Conservation (phyloP, 2,113 vertebrate species). For the Balaeniceps rex region DNA sequence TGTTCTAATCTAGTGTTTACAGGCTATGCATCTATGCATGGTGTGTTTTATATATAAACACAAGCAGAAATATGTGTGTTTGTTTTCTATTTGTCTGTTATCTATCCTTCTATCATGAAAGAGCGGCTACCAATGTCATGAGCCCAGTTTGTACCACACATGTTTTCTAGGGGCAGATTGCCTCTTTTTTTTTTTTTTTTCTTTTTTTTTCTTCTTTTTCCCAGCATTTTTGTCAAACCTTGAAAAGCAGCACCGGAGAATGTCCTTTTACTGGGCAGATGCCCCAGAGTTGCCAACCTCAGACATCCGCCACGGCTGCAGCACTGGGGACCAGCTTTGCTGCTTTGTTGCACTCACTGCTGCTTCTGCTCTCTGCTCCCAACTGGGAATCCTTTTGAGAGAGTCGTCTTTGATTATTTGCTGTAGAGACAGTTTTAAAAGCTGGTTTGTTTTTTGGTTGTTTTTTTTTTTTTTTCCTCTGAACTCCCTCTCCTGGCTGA, state of each 20-base stretch:
- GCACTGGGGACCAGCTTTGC: background rate
- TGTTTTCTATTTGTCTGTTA: background rate
- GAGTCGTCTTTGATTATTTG: background rate
- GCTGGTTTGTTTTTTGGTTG: background rate
- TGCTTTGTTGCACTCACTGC: background rate
- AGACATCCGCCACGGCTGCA: background rate
- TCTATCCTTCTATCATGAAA: background rate
- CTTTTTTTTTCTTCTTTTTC: background rate
- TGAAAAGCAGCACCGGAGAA: background rate
- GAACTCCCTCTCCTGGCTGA: background rate
- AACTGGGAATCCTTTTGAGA: background rate
- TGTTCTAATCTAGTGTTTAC: background rate
- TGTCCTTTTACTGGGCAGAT: background rate
- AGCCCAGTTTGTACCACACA: background rate
- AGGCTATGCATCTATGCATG: background rate
- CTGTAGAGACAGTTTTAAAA: background rate
- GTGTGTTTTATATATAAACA: background rate
- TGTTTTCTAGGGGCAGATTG: background rate
- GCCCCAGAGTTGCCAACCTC: background rate
- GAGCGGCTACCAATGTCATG: background rate
- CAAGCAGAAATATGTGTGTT: background rate
- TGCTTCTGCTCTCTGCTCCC: background rate
- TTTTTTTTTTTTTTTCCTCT: background rate
- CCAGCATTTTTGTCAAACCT: background rate
- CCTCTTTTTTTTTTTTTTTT: rapidly evolving